Evolutionary conservation across 2,113 vertebrate genomes (phyloP), one percentile per base, ranked within the genome.

Genomic region (Genyomyrus donnyi): DNA sequence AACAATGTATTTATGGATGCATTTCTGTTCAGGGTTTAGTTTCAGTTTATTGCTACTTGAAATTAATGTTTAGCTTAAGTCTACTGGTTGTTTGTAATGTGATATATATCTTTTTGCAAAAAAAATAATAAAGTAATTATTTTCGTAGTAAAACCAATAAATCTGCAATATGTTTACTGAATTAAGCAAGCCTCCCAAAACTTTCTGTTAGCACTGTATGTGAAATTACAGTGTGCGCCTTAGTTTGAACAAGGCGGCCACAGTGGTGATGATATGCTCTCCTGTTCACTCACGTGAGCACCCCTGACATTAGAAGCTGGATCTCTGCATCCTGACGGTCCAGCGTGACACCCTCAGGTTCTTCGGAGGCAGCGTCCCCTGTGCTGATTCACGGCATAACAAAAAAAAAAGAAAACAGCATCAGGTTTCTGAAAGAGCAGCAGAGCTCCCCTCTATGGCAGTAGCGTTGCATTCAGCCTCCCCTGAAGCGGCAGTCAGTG

Each of bases 311-410:
- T 90, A 99, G 95, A 90, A 99, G 93, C 94, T 96, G 96, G 91
- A 98, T 97, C 91, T 99, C 98, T 42, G 97, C 94, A 90, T 99
- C 98, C 93, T 98, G 98, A 88, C 96, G 94, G 45, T 96, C 58
- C 5, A 95, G 91, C 89, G 92, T 90, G 0, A 93, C 90, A 35
- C 97, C 97, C 62, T 98, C 97, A 0, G 94, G 89, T 48, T 97
- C 97, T 90, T 98, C 97, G 0, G 95, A 93, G 21, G 94, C 95
- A 31, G 94, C 90, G 0, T 96, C 96, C 91, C 93, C 96, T 35
- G 93, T 94, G 0, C 93, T 93, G 62, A 70, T 70, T 70, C 62
- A 13, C n/a, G 10, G 2, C 27, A 24, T 84, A n/a, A 19, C 48
- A 19, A 35, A 77, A 17, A 70, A 13, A 13, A 9, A 35, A 87